These are phyloP conservation scores for Hippolais icterina DNA, from an alignment of 2,113 vertebrate genomes.

Conservation along the genomic window DNA sequence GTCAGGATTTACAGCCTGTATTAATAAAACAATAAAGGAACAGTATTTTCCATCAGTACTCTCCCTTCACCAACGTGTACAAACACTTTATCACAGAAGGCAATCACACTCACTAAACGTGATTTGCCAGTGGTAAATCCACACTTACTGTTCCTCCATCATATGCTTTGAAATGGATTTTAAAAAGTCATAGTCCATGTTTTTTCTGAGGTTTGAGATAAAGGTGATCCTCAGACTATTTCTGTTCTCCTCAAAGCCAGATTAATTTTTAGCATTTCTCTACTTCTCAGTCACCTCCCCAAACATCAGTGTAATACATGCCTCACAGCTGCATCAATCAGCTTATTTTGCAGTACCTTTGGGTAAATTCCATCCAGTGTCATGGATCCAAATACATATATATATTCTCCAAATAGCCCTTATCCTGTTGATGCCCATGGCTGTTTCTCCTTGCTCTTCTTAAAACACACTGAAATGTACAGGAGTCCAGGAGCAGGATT, in stretches of 20 bases:
- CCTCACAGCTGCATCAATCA: rapidly evolving
- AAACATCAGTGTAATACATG: not conserved
- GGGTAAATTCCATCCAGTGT: not conserved
- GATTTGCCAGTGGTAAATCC: not conserved
- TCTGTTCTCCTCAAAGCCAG: not conserved
- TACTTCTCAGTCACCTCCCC: not conserved
- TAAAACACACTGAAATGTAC: not conserved
- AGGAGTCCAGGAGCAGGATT: not conserved
- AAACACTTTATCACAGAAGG: not conserved
- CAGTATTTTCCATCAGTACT: not conserved
- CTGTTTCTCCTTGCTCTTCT: not conserved
- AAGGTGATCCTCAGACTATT: not conserved
- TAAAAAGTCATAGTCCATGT: rapidly evolving
- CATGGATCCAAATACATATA: not conserved
- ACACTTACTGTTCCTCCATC: not conserved
- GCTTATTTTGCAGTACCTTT: not conserved
- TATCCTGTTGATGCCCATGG: not conserved
- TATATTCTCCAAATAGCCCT: not conserved
- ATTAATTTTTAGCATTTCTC: not conserved
- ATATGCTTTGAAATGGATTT: not conserved
- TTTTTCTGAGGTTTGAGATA: not conserved
- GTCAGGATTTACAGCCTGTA: not conserved
- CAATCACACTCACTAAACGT: not conserved
- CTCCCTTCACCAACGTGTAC: not conserved
- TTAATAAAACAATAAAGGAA: not conserved